These are phyloP conservation scores for Loriculus beryllinus DNA, from an alignment of 2,797 vertebrate species.

Conservation along the genomic window DNA sequence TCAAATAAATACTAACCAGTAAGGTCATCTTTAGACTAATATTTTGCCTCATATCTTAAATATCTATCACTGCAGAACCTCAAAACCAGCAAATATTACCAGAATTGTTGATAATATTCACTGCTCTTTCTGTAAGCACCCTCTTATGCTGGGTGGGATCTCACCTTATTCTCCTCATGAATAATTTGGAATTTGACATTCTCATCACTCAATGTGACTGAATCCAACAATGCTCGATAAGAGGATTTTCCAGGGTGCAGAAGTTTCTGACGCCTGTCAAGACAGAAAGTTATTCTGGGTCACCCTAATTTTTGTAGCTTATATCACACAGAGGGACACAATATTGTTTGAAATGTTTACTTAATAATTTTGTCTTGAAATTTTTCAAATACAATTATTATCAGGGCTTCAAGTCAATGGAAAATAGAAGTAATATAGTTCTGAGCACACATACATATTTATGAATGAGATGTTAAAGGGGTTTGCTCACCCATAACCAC, in stretches of 20 bases:
- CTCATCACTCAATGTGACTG: slow-evolving; percentile 76
- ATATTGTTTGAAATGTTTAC: background rate
- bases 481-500: background rate
- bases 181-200: slow-evolving; percentile 79
- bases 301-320: background rate
- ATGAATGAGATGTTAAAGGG: background rate
- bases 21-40: background rate
- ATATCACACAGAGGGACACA: background rate
- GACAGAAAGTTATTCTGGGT: background rate
- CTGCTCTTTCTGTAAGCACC: background rate
- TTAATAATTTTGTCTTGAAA: background rate
- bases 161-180: slow-evolving; percentile 81
- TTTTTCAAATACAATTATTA: background rate
- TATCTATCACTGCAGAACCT: background rate
- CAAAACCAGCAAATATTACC: background rate
- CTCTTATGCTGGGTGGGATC: background rate
- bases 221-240: slow-evolving; percentile 81
- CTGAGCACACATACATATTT: background rate
- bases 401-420: background rate
- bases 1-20: background rate
- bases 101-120: background rate
- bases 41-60: background rate
- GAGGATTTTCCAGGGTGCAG: slow-evolving; percentile 67
- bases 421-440: background rate
- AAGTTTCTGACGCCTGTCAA: slow-evolving; percentile 83